Evolutionary conservation across 2,113 vertebrate species (phyloP).

Genomic region (Lamprotornis superbus): DNA sequence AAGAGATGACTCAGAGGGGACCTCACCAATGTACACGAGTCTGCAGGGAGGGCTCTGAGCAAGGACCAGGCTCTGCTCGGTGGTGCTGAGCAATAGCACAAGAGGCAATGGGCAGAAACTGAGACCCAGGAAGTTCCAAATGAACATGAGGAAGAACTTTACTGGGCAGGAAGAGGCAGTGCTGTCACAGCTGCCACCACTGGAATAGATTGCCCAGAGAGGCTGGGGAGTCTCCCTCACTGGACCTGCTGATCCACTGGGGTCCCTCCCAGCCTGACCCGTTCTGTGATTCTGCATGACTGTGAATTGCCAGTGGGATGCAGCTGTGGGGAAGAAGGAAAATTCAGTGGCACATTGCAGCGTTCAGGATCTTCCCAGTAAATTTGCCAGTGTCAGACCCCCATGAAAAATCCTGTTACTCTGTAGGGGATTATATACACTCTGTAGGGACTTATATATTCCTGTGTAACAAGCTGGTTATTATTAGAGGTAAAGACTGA

Average conservation of each 20-base stretch:
- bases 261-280: not conserved
- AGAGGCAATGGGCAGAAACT: not conserved
- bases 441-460: not conserved
- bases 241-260: too few species aligned
- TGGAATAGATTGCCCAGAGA: not conserved
- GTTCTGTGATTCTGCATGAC: accelerated
- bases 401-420: not conserved
- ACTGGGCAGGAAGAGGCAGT: too few species aligned
- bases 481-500: not conserved
- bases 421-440: not conserved
- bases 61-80: not conserved
- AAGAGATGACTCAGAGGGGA: not conserved
- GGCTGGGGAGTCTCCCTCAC: not conserved
- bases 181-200: too few species aligned
- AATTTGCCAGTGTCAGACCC: not conserved
- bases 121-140: not conserved
- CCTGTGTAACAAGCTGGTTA: not conserved
- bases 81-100: not conserved
- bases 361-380: not conserved
- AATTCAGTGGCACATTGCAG: not conserved
- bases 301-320: not conserved
- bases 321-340: not conserved
- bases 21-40: too few species aligned
- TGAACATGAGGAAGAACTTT: not conserved
- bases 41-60: not conserved